Percentiles rank a stretch among this genome's conserved stretches.
These are phyloP conservation scores for Cosmia pyralina DNA, from an alignment of 2,888 invertebrate species.

Conservation along the genomic window DNA sequence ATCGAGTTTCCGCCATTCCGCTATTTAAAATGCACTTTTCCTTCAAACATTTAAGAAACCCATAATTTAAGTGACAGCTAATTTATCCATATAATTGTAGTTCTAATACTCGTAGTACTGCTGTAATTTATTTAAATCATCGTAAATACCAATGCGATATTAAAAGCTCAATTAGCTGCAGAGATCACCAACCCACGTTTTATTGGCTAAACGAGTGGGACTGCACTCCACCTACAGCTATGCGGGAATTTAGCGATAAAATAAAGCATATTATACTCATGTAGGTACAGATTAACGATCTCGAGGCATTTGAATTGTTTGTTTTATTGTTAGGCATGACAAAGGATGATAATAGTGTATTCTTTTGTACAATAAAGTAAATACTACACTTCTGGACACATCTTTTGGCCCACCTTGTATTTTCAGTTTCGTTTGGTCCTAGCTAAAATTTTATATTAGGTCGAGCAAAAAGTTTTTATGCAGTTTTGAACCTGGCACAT, in stretches of 20 bases:
- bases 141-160: constrained; percentile 46
- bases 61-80: constrained; percentile 28
- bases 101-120: constrained; percentile 14
- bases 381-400: no score
- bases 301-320: constrained; percentile 26
- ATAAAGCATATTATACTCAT: constrained; percentile 21
- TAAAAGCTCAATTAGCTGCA: constrained; percentile 36
- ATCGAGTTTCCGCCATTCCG: neutral
- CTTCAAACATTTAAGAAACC: constrained; percentile 4
- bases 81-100: constrained; percentile 38
- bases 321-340: constrained; percentile 23
- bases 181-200: constrained; percentile 53
- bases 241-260: constrained; percentile 42
- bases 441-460: no score
- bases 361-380: neutral
- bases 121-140: constrained; percentile 46
- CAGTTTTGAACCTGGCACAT: no score
- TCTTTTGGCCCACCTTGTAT: no score
- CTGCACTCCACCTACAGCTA: constrained; percentile 28
- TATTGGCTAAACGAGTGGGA: constrained; percentile 33
- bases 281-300: constrained; percentile 33
- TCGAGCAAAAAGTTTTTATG: no score
- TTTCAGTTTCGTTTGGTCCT: no score
- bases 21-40: neutral
- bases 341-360: neutral